Conservation (phyloP, 2,888 invertebrate genomes). For the Euclidia mi region DNA sequence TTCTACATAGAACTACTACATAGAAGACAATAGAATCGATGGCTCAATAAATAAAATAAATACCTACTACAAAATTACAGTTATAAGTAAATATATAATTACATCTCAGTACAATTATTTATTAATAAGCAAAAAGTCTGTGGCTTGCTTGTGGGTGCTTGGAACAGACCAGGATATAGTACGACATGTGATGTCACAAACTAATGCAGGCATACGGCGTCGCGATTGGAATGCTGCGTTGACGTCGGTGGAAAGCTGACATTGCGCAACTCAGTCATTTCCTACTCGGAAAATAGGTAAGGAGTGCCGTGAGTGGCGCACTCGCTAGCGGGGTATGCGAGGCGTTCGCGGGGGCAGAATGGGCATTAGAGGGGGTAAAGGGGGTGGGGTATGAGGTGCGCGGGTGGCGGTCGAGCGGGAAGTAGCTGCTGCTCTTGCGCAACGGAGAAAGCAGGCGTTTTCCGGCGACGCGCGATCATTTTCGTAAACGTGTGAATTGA, state of each 20-base stretch:
- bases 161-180: slow-evolving; percentile 8
- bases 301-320: slow-evolving; percentile 67
- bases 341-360: slow-evolving; percentile 38
- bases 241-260: slow-evolving; percentile 73
- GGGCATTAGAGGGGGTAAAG: slow-evolving; percentile 28
- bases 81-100: no score
- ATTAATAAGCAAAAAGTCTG: no score
- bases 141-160: no score
- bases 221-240: slow-evolving; percentile 65
- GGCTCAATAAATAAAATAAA: no score
- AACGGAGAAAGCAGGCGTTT: slow-evolving; percentile 86
- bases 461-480: slow-evolving; percentile 86
- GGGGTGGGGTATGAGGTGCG: slow-evolving; percentile 37
- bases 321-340: slow-evolving; percentile 30
- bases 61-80: no score
- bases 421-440: slow-evolving; percentile 81
- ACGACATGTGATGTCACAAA: slow-evolving; percentile 51
- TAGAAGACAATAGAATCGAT: no score
- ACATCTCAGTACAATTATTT: no score
- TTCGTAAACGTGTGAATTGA: slow-evolving; percentile 89
- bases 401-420: slow-evolving; percentile 70
- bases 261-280: slow-evolving; percentile 78
- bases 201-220: slow-evolving; percentile 29
- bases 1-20: no score
- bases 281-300: slow-evolving; percentile 86